Evolutionary conservation across 2,888 invertebrate genomes (phyloP), one percentile per base, ranked within the genome.

Genomic region (Hyalella azteca): DNA sequence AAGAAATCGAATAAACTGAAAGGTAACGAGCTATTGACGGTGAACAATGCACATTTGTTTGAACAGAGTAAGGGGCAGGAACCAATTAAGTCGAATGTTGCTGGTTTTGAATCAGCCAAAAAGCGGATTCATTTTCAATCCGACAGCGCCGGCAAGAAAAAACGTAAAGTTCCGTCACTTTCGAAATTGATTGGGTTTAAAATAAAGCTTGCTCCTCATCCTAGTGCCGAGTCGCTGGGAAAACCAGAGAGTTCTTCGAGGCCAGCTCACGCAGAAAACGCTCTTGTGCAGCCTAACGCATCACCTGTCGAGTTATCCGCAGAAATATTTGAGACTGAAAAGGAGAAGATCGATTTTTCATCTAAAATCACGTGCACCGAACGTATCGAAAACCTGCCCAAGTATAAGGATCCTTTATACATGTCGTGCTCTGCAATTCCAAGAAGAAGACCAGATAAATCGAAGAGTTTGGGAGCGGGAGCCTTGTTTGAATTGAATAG

Each of bases 401-500:
- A n/a, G 11, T 11, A 54, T 19, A 22, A 13, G 22, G 54, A 54
- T 9, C 2, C 54, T 19, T 7, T 26, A 22, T 22, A 54, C 29
- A 15, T 66, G 7, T 36, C 32, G 9, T 36, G 19, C 66, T 32
- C 19, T 66, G 66, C 66, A 9, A 66, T 66, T 7, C 66, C 66
- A 19, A 66, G 66, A 36, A 66, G 66, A 13, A 66, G 66, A 36
- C 66, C 66, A 7, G 66, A 66, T 66, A 66, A 66, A 36, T 66
- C 66, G 32, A 66, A 66, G 29, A 66, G 36, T 7, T 36, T 66
- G 4, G 66, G 66, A 36, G 32, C 66, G 15, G 66, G 66, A 29
- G 66, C 36, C 4, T 36, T 66, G 66, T 66, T 66, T n/a, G 36
- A 13, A 19, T 66, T 66, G 19, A 32, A 66, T 36, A 32, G 19